Evolutionary conservation across 2,888 invertebrate genomes (phyloP), one percentile per base, ranked within the genome.

Genomic region (Alloplasta piceator): DNA sequence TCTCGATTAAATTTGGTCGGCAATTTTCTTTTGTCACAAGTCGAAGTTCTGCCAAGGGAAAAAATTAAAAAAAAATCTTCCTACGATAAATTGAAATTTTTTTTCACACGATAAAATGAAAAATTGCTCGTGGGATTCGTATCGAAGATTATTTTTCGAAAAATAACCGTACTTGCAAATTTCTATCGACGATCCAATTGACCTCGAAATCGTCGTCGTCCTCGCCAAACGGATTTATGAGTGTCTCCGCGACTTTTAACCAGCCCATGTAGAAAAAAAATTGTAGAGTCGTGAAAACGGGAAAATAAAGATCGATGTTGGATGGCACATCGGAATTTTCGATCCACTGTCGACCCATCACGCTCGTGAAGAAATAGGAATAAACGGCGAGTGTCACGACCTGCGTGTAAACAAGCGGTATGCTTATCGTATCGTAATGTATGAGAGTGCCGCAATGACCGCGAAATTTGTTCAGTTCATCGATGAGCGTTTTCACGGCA

Each of bases 331-430:
- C 89, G 84, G 63, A 88, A 90, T 64, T 76, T 60, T 92, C 90
- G 0, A 96, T 94, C 96, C 97, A 98, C 90, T 98, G 98, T 85
- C 98, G 95, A 14, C 97, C 98, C 94, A 98, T 95, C 10, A 98
- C 95, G 70, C 96, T 96, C 4, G 98, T 97, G 74, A 98, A 93
- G 92, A 98, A 98, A 92, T 97, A 98, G 12, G 97, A 97, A 91
- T 98, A 98, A 10, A 98, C 98, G 9, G 98, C 97, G 90, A 98
- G 94, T 0, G 98, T 98, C 12, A 98, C 98, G 86, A 98, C 97
- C 91, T 94, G 93, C 4, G 94, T 94, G 82, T 94, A 94, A 6
- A 94, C 94, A 5, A 94, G 90, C 0, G 94, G 94, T 48, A 94
- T 92, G 83, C 93, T 93, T 82, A 94, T 93, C 55, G 93, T 93